Evolutionary conservation across 2,888 invertebrate species (phyloP).

Genomic region (Eurytoma adleriae): DNA sequence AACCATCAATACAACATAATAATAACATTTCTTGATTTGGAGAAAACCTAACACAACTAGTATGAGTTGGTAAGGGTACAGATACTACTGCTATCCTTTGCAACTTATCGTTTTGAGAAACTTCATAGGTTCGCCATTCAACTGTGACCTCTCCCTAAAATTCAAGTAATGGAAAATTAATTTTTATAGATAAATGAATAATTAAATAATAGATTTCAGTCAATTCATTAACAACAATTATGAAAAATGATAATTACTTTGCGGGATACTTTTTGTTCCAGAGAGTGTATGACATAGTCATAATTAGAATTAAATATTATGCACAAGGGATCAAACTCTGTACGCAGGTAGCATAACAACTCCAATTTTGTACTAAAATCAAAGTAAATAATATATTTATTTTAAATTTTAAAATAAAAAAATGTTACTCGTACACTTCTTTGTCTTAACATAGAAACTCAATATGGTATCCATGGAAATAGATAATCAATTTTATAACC

Average conservation of each 20-base stretch:
- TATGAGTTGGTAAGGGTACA: constrained; percentile 84
- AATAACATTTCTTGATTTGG: constrained; percentile 86
- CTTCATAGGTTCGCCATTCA: constrained; percentile 82
- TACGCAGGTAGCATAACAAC: constrained; percentile 87
- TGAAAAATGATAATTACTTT: constrained; percentile 75
- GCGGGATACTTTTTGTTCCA: constrained; percentile 89
- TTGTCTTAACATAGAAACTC: constrained; percentile 11
- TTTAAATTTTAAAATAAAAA: constrained; percentile 12
- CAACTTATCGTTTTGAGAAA: constrained; percentile 79
- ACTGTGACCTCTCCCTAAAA: constrained; percentile 82
- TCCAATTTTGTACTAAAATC: constrained; percentile 83
- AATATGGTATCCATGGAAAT: constrained; percentile 54
- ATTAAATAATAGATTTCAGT: constrained; percentile 2
- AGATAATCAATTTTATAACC: constrained; percentile 33
- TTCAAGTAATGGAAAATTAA: constrained; percentile 28
- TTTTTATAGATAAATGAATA: background rate
- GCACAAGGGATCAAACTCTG: constrained; percentile 92
- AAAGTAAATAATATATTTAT: constrained; percentile 58
- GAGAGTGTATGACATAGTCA: constrained; percentile 84
- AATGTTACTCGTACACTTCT: background rate
- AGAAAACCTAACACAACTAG: constrained; percentile 81
- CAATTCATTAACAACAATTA: too few relatives aligned
- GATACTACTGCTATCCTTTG: constrained; percentile 83
- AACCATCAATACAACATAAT: constrained; percentile 90
- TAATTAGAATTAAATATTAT: constrained; percentile 86